These are phyloP conservation scores for Carassius gibelio DNA, from an alignment of 2,113 vertebrate genomes.

Conservation along the genomic window DNA sequence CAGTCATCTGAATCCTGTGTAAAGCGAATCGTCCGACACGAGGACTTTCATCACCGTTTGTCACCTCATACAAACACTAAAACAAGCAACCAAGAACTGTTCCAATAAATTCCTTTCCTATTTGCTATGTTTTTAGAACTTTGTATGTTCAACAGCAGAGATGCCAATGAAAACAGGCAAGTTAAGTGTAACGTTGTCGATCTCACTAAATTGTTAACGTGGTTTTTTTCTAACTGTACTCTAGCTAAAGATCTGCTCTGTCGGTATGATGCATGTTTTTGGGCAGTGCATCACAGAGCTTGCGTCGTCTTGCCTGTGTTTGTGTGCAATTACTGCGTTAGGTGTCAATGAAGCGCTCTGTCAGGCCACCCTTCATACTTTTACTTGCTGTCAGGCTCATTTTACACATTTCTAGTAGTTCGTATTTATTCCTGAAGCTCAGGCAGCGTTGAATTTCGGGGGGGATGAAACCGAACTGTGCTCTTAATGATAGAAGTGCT, in stretches of 20 bases:
- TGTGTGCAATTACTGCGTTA: slow-evolving; percentile 43
- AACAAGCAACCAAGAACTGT: slow-evolving; percentile 16
- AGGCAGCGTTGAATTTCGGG: too few relatives aligned
- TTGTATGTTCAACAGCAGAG: slow-evolving; percentile 30
- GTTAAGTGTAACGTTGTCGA: slow-evolving; percentile 51
- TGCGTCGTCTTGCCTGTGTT: slow-evolving; percentile 32
- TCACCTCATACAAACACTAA: slow-evolving; percentile 18
- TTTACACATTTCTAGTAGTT: slow-evolving; percentile 37
- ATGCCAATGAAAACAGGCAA: slow-evolving; percentile 51
- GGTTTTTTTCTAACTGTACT: slow-evolving; percentile 56
- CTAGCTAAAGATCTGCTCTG: too few relatives aligned
- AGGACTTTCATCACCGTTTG: background rate
- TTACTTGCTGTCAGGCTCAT: slow-evolving; percentile 36
- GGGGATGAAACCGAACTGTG: too few relatives aligned
- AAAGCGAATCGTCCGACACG: background rate
- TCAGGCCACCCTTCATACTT: slow-evolving; percentile 47
- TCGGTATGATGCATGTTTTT: slow-evolving; percentile 13
- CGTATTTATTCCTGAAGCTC: slow-evolving; percentile 63
- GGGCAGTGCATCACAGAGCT: slow-evolving; percentile 57
- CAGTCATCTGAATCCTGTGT: slow-evolving; percentile 9
- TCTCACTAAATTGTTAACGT: slow-evolving; percentile 43
- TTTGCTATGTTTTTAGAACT: slow-evolving; percentile 16
- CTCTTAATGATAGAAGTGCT: too few relatives aligned
- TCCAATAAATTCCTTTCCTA: background rate
- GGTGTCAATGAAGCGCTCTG: slow-evolving; percentile 46